phyloP scores from a whole-genome alignment of 2,888 invertebrate genomes.

The Celastrina argiolus region DNA sequence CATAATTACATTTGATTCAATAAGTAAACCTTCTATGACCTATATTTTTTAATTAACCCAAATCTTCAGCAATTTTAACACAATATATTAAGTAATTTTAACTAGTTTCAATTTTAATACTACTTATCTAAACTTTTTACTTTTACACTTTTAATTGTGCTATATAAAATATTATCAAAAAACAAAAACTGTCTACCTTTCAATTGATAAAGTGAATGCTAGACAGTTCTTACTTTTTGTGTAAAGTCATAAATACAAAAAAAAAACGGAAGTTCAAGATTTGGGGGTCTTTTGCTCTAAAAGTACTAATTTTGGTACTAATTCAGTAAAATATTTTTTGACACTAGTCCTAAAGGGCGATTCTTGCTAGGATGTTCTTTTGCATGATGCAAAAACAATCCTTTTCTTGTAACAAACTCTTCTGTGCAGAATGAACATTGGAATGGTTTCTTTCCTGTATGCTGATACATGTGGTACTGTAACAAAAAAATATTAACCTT shows the following conservation, averaged over 20 bases:
- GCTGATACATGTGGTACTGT: constrained; percentile 74
- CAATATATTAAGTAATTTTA: too few species aligned
- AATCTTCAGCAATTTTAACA: background rate
- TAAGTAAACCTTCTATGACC: background rate
- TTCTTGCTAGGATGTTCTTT: constrained; percentile 50
- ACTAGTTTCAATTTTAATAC: too few species aligned
- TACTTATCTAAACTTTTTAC: too few species aligned
- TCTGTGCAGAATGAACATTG: constrained; percentile 85
- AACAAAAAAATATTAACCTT: constrained; percentile 35
- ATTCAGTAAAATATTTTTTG: constrained; percentile 50
- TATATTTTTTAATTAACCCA: background rate
- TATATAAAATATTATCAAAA: too few species aligned
- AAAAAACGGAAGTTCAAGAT: background rate
- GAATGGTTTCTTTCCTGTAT: constrained; percentile 94
- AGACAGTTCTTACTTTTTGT: background rate
- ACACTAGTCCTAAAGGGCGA: constrained; percentile 50
- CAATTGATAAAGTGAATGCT: background rate
- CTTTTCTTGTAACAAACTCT: constrained; percentile 58
- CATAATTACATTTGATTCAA: background rate
- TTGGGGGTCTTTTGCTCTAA: background rate
- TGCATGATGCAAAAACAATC: constrained; percentile 58
- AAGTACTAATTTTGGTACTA: constrained; percentile 31
- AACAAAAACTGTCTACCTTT: too few species aligned
- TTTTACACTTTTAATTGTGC: background rate
- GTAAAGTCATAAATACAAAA: background rate